Evolutionary conservation across 2,113 vertebrate genomes (phyloP).

Genomic region (Rhizomys pruinosus): DNA sequence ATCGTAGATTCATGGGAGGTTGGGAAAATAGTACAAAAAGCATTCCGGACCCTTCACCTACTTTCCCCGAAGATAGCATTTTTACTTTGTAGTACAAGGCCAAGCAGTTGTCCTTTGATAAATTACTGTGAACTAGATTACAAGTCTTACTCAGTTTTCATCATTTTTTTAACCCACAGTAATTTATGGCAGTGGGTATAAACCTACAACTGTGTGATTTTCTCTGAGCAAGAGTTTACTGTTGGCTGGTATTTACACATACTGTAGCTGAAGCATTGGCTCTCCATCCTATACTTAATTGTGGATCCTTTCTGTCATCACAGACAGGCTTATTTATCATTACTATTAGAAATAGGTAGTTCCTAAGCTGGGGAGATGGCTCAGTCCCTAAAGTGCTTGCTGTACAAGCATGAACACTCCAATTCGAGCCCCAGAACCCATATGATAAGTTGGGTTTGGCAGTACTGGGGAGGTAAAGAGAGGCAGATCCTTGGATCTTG

Average conservation of each 20-base stretch:
- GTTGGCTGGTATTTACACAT: not conserved
- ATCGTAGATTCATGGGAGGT: conserved; percentile 27
- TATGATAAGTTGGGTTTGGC: not conserved
- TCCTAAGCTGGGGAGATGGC: not conserved
- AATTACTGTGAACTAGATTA: conserved; percentile 21
- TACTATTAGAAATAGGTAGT: conserved; percentile 4
- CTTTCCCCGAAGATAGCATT: conserved; percentile 16
- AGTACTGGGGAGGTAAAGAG: not conserved
- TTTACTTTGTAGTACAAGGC: conserved; percentile 41
- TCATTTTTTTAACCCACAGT: conserved; percentile 12
- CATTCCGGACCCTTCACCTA: not conserved
- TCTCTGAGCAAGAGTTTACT: not conserved
- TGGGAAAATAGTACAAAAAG: conserved; percentile 31
- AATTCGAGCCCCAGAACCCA: not conserved
- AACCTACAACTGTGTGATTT: not conserved
- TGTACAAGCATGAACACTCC: not conserved
- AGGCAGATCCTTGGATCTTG: not conserved
- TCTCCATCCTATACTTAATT: not conserved
- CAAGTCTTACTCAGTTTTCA: conserved; percentile 22
- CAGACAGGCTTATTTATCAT: not conserved
- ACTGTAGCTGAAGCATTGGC: not conserved
- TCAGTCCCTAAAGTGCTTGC: not conserved
- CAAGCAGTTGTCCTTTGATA: conserved; percentile 38
- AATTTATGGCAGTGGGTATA: not conserved
- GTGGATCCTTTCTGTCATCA: conserved; percentile 10